Base-by-base conservation (phyloP, 2,797 vertebrate species). In the Sparidentex hasta region DNA sequence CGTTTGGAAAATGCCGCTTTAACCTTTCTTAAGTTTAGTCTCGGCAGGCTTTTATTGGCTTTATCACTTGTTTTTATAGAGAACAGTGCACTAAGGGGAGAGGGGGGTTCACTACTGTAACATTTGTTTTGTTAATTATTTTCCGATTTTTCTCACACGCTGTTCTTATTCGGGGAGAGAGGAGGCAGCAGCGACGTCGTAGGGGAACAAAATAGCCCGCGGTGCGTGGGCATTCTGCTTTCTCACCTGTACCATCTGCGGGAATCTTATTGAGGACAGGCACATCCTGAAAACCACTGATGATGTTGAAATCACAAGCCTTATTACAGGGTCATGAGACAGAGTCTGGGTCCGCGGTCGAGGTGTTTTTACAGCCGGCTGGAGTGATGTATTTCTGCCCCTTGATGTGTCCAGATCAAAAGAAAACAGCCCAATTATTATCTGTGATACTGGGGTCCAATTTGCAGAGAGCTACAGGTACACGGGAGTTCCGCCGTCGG, bases 401-500 rank as follows among this genome's bases (percentile, higher is more conserved):
- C 0, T 3, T 56, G 56, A 82, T 80, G 58, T 61, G 65, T 85
- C 75, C 58, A 83, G 66, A 90, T 88, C 72, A 87, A 87, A 87
- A 92, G 84, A 73, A 86, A 80, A 70, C 71, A 68, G 67, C 33
- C 65, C 57, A 80, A 76, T 88, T 76, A 71, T 82, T 81, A 78
- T 73, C 64, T 43, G 47, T 59, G 65, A 81, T 81, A 59, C 62
- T 59, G 33, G 59, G 58, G 67, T 77, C 82, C 71, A 82, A 73
- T 90, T 90, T 71, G 48, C 55, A 64, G 57, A 65, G 47, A 48
- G 66, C 65, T 70, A 18, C 25, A 61, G 65, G 62, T 68, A 46
- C 76, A 85, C 54, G 21, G 68, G 50, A 82, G 56, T 61, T 81
- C 41, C 51, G 81, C 33, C 27, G 5, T n/a, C 14, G 11, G 56